A percentile compares a stretch with the other conserved stretches of the same genome.
phyloP scores from a whole-genome alignment of 1,140 invertebrate species.

The Pseudobourletiella spinata region DNA sequence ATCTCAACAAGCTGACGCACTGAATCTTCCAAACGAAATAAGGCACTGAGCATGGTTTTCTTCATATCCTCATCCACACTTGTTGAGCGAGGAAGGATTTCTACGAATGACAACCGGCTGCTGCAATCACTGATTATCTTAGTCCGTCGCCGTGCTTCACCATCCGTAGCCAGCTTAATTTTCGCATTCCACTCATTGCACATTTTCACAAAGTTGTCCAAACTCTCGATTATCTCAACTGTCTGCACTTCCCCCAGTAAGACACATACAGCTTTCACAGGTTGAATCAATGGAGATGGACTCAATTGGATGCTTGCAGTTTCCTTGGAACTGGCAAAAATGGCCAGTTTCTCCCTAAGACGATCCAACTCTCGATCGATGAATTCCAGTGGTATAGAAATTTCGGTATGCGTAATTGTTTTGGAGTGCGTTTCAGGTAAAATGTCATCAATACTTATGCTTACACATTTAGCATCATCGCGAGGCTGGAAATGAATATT shows the following conservation, averaged over 20 bases:
- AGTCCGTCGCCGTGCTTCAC: slow-evolving; percentile 15
- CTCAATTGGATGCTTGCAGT: slow-evolving; percentile 36
- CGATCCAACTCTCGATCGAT: slow-evolving; percentile 47
- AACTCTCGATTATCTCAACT: slow-evolving; percentile 62
- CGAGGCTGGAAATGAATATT: slow-evolving; percentile 48
- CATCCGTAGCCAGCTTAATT: slow-evolving; percentile 4
- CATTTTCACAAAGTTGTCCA: slow-evolving; percentile 58
- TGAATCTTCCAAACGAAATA: slow-evolving; percentile 59
- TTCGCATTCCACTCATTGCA: slow-evolving; percentile 42
- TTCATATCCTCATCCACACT: slow-evolving; percentile 7
- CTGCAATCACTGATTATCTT: slow-evolving; percentile 22
- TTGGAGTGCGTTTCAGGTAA: slow-evolving; percentile 60
- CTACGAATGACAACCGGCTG: slow-evolving; percentile 23
- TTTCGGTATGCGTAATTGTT: slow-evolving; percentile 63
- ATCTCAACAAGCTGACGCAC: slow-evolving; percentile 66
- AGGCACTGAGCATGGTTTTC: slow-evolving; percentile 20
- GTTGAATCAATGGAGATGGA: slow-evolving; percentile 63
- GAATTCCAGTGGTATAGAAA: slow-evolving; percentile 62
- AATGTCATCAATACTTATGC: slow-evolving; percentile 61
- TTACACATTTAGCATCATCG: slow-evolving; percentile 64
- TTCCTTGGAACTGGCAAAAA: slow-evolving; percentile 37
- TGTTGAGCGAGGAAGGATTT: slow-evolving; percentile 12
- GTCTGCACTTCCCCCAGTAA: slow-evolving; percentile 80
- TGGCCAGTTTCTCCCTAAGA: slow-evolving; percentile 64
- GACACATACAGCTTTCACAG: slow-evolving; percentile 84